Base-by-base conservation (phyloP, 2,113 vertebrate species). In the Urocolius indicus region DNA sequence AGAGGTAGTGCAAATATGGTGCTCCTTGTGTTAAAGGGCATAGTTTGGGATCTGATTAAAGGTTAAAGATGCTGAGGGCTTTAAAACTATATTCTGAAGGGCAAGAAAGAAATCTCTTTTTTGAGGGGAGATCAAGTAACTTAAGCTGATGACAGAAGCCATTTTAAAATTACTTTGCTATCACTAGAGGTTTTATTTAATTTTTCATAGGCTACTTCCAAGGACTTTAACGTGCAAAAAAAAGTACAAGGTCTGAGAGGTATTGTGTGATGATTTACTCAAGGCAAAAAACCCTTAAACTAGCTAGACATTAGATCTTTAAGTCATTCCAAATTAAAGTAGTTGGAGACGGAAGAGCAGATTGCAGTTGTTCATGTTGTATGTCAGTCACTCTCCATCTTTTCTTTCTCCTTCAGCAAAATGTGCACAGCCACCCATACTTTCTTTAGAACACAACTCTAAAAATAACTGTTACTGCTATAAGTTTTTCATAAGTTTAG, bases 91-190 rank as follows among this genome's bases (percentile, higher is more conserved):
- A 6, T 69, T 95, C 41, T 65, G 52, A 96, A 97, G 55, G 67
- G 73, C 46, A 71, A 90, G 93, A 92, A 41, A 89, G 58, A 92
- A 21, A 59, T 71, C 62, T 9, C 26, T 6, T 57, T 91, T 63
- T 87, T 41, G 38, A 16, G 38, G 58, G 81, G 69, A 92, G 89
- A 63, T 95, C 68, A 61, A 85, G 51, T 97, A 95, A 96, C 89
- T 97, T 95, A 95, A 88, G 94, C 87, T 95, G 55, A 66, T 92
- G 80, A 79, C 52, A 96, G 96, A 95, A 96, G 95, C 97, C 97
- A 97, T 98, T 98, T 98, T 97, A 94, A 97, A 87, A 91, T 96
- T 52, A 91, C 69, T 81, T 94, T 81, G 79, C 66, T 91, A 49
- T 85, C 92, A 74, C 30, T 84, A 67, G 48, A 92, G 72, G 49